Conservation (phyloP, 2,888 invertebrate species). For the Scrobipalpa costella region DNA sequence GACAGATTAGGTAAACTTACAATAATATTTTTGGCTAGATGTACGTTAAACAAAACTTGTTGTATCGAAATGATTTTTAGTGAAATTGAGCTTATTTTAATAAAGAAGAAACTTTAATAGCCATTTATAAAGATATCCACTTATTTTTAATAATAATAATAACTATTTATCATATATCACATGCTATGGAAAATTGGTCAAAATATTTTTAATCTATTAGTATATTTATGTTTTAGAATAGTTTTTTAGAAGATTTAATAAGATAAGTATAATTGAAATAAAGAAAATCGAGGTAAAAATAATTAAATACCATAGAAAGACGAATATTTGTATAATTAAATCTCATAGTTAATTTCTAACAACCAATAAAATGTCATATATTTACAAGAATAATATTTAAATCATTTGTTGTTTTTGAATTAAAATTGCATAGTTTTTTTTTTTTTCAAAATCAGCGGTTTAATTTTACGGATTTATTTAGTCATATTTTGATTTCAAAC, state of each 20-base stretch:
- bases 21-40: conserved; percentile 17
- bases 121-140: conserved; percentile 11
- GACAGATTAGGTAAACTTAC: conserved; percentile 3
- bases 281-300: neutral
- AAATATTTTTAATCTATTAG: neutral
- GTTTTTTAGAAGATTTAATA: neutral
- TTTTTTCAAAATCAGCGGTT: no score
- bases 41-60: neutral
- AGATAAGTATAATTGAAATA: neutral
- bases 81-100: neutral
- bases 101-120: neutral
- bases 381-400: neutral
- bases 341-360: conserved; percentile 2
- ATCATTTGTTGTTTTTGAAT: neutral
- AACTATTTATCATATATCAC: conserved; percentile 21
- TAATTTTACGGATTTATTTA: no score
- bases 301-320: neutral
- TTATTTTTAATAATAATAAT: neutral
- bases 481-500: no score
- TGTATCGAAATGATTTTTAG: neutral
- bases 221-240: neutral
- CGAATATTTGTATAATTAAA: neutral
- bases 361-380: neutral
- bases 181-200: conserved; percentile 16
- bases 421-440: no score